Evolutionary conservation across 2,113 vertebrate genomes (phyloP).

Genomic region (Strix uralensis): DNA sequence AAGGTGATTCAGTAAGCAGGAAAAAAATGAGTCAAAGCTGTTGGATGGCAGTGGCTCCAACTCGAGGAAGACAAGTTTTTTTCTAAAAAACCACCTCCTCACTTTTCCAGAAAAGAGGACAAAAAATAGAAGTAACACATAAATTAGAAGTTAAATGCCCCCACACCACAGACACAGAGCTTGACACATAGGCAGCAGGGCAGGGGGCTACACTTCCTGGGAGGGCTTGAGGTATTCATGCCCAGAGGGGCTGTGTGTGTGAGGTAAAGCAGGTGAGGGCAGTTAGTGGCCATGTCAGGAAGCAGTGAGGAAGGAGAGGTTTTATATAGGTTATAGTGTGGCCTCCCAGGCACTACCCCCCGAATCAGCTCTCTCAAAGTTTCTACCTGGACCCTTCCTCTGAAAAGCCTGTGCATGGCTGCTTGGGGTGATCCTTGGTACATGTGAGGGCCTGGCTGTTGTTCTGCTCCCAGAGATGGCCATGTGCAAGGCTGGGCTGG

Average conservation of each 20-base stretch:
- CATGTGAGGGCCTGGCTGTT: rapidly evolving
- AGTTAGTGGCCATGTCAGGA: rapidly evolving
- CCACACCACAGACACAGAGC: background rate
- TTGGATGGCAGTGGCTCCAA: background rate
- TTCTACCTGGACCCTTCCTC: background rate
- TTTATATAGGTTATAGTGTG: background rate
- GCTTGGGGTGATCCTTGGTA: rapidly evolving
- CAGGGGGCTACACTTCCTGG: rapidly evolving
- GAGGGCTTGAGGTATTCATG: rapidly evolving
- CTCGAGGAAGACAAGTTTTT: background rate
- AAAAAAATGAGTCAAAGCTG: background rate
- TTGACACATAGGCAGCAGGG: background rate
- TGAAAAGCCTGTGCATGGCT: background rate
- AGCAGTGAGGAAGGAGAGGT: background rate
- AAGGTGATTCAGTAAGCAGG: background rate
- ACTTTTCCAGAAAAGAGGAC: background rate
- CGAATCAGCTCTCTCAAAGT: background rate
- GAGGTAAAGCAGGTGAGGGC: background rate
- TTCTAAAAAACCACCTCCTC: background rate
- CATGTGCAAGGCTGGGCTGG: rapidly evolving
- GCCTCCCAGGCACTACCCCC: background rate
- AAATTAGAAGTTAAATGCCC: background rate
- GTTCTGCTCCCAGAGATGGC: rapidly evolving
- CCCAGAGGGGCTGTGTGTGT: background rate
- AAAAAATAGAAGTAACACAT: background rate